A percentile compares a stretch with the other conserved stretches of the same genome.
Evolutionary conservation across 2,888 invertebrate species (phyloP).

Genomic region (Calameuta pallipes): DNA sequence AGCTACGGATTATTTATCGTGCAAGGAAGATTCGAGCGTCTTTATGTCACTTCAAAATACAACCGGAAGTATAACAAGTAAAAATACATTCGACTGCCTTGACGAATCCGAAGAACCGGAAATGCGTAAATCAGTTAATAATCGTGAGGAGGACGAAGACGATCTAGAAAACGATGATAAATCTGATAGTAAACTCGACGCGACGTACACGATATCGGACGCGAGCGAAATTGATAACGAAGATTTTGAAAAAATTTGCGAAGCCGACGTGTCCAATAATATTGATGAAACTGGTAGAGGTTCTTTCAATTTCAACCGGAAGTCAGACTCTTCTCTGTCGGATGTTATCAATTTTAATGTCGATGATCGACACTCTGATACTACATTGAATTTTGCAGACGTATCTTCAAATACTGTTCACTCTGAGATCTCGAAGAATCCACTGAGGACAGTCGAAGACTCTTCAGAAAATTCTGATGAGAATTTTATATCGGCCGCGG

Average conservation of each 20-base stretch:
- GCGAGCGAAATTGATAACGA: constrained; percentile 26
- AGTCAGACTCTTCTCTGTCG: background rate
- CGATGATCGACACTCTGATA: constrained; percentile 15
- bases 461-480: background rate
- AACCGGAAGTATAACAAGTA: background rate
- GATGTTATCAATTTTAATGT: background rate
- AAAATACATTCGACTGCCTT: background rate
- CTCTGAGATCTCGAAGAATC: background rate
- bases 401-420: constrained; percentile 20
- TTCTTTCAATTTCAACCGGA: background rate
- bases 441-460: background rate
- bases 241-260: constrained; percentile 11
- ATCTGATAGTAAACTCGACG: constrained; percentile 3
- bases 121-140: constrained; percentile 1
- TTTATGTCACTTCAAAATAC: constrained; percentile 12
- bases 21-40: constrained; percentile 25
- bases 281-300: constrained; percentile 20
- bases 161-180: background rate
- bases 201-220: constrained; percentile 39
- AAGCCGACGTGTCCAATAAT: constrained; percentile 39
- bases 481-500: background rate
- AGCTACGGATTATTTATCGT: constrained; percentile 31
- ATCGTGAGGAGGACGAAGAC: constrained; percentile 11
- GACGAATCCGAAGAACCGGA: constrained; percentile 21
- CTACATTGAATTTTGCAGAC: constrained; percentile 36